A percentile compares a stretch with the other conserved stretches of the same genome.
These are phyloP conservation scores for Luffia ferchaultella DNA, from an alignment of 2,888 invertebrate species.

Conservation along the genomic window DNA sequence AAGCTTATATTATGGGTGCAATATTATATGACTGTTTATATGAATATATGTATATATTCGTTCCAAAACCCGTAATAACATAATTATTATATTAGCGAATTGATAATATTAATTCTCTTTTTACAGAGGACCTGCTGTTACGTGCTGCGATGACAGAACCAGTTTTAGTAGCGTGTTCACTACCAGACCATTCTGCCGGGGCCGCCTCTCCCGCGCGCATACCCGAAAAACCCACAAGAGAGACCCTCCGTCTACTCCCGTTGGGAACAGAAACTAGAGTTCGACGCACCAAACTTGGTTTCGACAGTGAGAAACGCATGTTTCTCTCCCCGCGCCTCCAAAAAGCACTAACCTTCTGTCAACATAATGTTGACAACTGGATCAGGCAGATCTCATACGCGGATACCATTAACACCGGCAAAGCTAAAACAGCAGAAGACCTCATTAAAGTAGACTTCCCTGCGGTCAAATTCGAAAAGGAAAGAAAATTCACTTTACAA, in stretches of 20 bases:
- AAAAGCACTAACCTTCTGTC: conserved; percentile 71
- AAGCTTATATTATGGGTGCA: too few species aligned
- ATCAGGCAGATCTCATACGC: conserved; percentile 68
- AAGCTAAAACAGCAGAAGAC: conserved; percentile 60
- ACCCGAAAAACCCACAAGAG: conserved; percentile 60
- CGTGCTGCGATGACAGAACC: conserved; percentile 71
- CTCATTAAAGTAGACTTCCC: conserved; percentile 62
- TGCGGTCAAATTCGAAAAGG: conserved; percentile 54
- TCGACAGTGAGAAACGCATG: conserved; percentile 69
- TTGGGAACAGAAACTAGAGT: conserved; percentile 44
- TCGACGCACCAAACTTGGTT: conserved; percentile 67
- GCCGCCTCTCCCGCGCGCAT: conserved; percentile 49
- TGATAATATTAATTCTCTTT: conserved; percentile 7
- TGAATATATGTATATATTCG: neutral
- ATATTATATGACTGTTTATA: too few species aligned
- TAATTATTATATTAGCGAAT: neutral
- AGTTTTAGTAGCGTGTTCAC: conserved; percentile 71
- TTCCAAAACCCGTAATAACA: too few species aligned
- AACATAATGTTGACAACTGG: conserved; percentile 70
- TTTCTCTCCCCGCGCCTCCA: conserved; percentile 71
- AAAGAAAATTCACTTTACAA: conserved; percentile 58
- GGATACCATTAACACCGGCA: conserved; percentile 32
- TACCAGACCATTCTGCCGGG: conserved; percentile 65
- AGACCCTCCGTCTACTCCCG: conserved; percentile 55
- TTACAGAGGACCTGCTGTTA: conserved; percentile 64